Base-by-base conservation (phyloP, 2,888 invertebrate species). In the Phortica okadai region DNA sequence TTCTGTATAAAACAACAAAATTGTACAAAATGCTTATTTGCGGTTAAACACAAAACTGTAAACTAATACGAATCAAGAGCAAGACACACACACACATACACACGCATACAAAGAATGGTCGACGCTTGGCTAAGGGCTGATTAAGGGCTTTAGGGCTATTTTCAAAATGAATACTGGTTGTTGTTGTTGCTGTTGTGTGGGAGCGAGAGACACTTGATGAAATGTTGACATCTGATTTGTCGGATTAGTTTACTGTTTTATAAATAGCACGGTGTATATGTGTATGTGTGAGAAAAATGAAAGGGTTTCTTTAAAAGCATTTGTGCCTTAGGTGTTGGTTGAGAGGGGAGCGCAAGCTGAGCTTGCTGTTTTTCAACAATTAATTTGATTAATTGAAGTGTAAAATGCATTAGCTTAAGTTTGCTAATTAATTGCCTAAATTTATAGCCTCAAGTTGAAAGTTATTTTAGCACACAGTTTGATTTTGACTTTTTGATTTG, bases 31-130 rank as follows among this genome's bases (percentile, higher is more conserved):
- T 86, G 84, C 81, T 84, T 86, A 82, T 81, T 83, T 85, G 84
- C 74, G 84, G 84, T 85, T 86, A 86, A 80, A 87, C 87, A 74
- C 87, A 85, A 79, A 82, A 86, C 79, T 85, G 87, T 85, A 84
- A 84, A 83, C 82, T 82, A 82, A 86, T 82, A 79, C 82, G 70
- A 72, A 50, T 5, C 4, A 42, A 67, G 44, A 42, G 2, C 50
- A 21, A 64, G 8, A 7, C 64, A 16, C 25, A 62, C 5, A 21
- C 62, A 21, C 5, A 10, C 58, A 59, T 2, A 10, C 41, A 74
- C 42, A 67, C 54, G 11, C 50, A 72, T 14, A 56, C 72, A 6
- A 5, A 50, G 14, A 14, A 11, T 54, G 72, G 70, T 5, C 54
- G 69, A n/a, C 14, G 25, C n/a, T 16, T 7, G 44, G 50, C 33